Evolutionary conservation across 2,888 invertebrate genomes (phyloP), one percentile per base, ranked within the genome.

Genomic region (Pollenia labialis): DNA sequence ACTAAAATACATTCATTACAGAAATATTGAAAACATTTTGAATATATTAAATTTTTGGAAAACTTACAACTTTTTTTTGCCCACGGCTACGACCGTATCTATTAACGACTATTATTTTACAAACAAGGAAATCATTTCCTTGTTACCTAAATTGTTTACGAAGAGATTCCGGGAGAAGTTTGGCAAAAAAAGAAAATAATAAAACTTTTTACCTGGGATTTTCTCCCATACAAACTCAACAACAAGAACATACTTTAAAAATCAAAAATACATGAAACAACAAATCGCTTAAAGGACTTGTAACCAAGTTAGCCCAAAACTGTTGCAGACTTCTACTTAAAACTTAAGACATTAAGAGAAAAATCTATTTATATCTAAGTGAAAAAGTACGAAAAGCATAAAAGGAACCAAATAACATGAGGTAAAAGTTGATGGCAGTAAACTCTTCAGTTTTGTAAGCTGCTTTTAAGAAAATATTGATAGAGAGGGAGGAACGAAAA

Each of bases 271-370:
- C 56, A 46, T 40, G 11, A 4, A 77, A 68, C 23, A 54, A 74
- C 11, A 50, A 16, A 50, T 58, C 23, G 50, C 64, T 71, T 50
- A 58, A 46, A 58, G 66, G 50, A 10, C 52, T 60, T 58, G 76
- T 23, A 66, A 68, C 79, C 50, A 52, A 72, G 86, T 76, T 86
- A 80, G 75, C 50, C 64, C 83, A 18, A 64, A 64, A 69, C 83
- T 75, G 82, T 60, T 48, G 71, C 52, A 75, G 71, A 74, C 80
- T 86, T 69, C 80, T 86, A 72, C 85, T 81, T 81, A 81, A 82
- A 86, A 83, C 80, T 80, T 83, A 71, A 75, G 42, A 64, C 79
- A 83, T 83, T 79, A 86, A 79, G 75, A 60, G 72, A 75, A 81
- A 54, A 75, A 52, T 76, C 54, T 82, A 62, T 76, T 44, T 82